phyloP scores from a whole-genome alignment of 1,140 invertebrate species.

The Vollenhovia emeryi region DNA sequence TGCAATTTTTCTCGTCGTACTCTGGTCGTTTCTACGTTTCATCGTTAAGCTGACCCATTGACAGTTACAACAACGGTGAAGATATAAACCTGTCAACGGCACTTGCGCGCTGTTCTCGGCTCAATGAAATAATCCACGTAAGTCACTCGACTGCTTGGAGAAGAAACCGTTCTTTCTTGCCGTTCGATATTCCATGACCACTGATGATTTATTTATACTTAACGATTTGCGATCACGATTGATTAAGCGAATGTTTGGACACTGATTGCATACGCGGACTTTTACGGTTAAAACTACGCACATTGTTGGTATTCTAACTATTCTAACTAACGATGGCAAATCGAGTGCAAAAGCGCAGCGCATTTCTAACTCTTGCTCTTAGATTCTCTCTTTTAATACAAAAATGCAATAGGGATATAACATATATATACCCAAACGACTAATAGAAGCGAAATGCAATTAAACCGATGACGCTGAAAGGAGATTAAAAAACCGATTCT shows the following conservation, averaged over 20 bases:
- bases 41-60: slow-evolving; percentile 26
- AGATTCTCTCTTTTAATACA: neutral
- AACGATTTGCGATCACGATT: neutral
- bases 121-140: slow-evolving; percentile 19
- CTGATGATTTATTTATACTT: slow-evolving; percentile 16
- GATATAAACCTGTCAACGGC: slow-evolving; percentile 28
- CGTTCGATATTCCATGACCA: neutral
- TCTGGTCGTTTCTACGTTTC: neutral
- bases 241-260: neutral
- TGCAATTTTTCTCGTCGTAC: slow-evolving; percentile 17
- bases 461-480: neutral
- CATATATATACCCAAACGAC: neutral
- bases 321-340: neutral
- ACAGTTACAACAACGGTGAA: neutral
- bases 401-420: neutral
- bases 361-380: neutral
- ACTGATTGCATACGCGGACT: neutral
- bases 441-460: neutral
- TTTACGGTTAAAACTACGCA: neutral
- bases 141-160: neutral
- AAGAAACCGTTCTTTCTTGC: slow-evolving; percentile 8
- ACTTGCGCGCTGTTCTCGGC: neutral
- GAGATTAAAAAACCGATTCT: neutral
- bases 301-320: neutral
- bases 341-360: neutral